These are phyloP conservation scores for Tuberolachnus salignus DNA, from an alignment of 2,888 invertebrate species.

Conservation along the genomic window DNA sequence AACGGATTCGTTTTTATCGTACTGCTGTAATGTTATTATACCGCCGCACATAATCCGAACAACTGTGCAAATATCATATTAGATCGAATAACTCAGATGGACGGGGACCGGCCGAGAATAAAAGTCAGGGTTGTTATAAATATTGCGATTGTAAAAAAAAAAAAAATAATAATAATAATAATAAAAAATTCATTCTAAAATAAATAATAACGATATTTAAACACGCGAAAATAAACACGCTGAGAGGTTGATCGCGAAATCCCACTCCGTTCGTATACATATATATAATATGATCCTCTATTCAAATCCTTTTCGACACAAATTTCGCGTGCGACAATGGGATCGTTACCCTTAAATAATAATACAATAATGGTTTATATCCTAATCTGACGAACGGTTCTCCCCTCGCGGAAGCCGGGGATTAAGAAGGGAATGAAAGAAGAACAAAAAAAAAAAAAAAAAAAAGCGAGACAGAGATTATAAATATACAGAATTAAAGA, in stretches of 20 bases:
- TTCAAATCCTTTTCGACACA: slow-evolving; percentile 48
- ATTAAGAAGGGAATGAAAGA: not conserved
- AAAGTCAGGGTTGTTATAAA: no score
- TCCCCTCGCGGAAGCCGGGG: not conserved
- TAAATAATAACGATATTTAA: slow-evolving; percentile 39
- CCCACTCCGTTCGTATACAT: slow-evolving; percentile 11
- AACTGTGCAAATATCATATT: no score
- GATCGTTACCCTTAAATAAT: slow-evolving; percentile 11
- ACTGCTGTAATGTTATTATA: no score
- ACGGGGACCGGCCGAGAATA: no score
- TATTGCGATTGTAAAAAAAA: no score
- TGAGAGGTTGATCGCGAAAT: slow-evolving; percentile 14
- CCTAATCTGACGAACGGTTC: slow-evolving; percentile 28
- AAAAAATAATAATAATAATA: no score
- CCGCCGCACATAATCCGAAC: no score
- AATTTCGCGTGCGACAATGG: slow-evolving; percentile 35
- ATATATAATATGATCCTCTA: not conserved
- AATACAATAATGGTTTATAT: slow-evolving; percentile 34
- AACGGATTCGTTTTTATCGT: no score
- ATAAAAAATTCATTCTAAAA: slow-evolving; percentile 14
- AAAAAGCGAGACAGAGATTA: slow-evolving; percentile 7
- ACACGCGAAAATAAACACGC: slow-evolving; percentile 35
- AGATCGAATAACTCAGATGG: no score
- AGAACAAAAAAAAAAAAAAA: not conserved
- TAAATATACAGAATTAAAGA: slow-evolving; percentile 37